Conservation (phyloP, 1,140 invertebrate species). For the Ladona fulva region DNA sequence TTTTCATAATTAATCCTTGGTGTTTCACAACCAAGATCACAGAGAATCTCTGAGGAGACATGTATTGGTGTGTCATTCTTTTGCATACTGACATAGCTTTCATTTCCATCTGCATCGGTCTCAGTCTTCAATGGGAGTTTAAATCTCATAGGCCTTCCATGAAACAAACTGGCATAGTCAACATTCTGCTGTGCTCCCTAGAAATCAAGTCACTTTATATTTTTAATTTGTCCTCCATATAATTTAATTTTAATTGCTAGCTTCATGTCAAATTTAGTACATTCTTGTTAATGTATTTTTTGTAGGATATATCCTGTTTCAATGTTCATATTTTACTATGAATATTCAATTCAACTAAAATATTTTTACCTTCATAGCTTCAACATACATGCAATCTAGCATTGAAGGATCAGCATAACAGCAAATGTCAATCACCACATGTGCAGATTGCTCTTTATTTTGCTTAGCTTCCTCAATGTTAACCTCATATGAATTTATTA, state of each 20-base stretch:
- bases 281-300: too few relatives aligned
- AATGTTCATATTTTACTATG: too few relatives aligned
- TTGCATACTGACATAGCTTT: slow-evolving; percentile 13
- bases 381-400: slow-evolving; percentile 76
- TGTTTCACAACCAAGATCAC: slow-evolving; percentile 70
- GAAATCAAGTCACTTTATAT: slow-evolving; percentile 18
- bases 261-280: too few relatives aligned
- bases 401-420: slow-evolving; percentile 71
- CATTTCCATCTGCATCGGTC: not conserved
- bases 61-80: slow-evolving; percentile 38
- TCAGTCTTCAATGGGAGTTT: slow-evolving; percentile 46
- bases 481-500: slow-evolving; percentile 77
- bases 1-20: slow-evolving; percentile 67
- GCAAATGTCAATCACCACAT: slow-evolving; percentile 67
- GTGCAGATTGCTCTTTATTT: slow-evolving; percentile 30
- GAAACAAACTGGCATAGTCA: slow-evolving; percentile 68
- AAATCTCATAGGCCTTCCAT: slow-evolving; percentile 63
- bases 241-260: too few relatives aligned
- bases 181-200: slow-evolving; percentile 68
- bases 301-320: too few relatives aligned
- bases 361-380: slow-evolving; percentile 67
- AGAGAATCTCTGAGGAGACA: slow-evolving; percentile 54
- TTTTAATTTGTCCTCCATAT: too few relatives aligned
- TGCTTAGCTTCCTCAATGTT: slow-evolving; percentile 43
- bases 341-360: too few relatives aligned